phyloP scores from a whole-genome alignment of 2,113 vertebrate species.

The Corvus hawaiiensis region DNA sequence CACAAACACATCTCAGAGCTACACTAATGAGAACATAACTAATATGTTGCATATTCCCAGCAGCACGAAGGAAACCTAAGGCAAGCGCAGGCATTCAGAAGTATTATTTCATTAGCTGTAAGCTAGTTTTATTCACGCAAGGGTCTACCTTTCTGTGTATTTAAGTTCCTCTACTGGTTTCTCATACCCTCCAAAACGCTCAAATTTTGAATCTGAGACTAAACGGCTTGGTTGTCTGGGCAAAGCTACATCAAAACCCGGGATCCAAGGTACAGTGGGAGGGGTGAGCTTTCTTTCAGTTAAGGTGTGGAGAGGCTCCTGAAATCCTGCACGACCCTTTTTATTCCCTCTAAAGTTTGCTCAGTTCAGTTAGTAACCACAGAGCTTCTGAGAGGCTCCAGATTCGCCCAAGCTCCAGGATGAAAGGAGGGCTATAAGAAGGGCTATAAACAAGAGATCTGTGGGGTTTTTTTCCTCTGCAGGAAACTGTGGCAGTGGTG shows the following conservation, averaged over 20 bases:
- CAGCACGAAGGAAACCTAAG: neutral
- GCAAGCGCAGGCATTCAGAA: neutral
- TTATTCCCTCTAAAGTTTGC: slow-evolving; percentile 11
- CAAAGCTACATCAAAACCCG: neutral
- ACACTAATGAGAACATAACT: slow-evolving; percentile 28
- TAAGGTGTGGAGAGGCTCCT: neutral
- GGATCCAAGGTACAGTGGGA: neutral
- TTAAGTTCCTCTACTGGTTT: neutral
- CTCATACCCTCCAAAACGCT: neutral
- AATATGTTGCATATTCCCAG: slow-evolving; percentile 9
- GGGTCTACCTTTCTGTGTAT: neutral
- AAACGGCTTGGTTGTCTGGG: neutral
- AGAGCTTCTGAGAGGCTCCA: neutral
- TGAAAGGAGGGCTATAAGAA: neutral
- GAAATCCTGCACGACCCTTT: neutral
- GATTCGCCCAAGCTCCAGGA: neutral
- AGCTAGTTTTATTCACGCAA: neutral
- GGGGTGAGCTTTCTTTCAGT: neutral
- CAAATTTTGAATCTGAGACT: neutral
- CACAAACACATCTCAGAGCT: neutral
- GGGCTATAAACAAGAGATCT: neutral
- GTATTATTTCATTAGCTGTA: neutral
- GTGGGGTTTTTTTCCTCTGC: neutral
- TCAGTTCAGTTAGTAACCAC: neutral
- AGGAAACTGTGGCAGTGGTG: neutral